phyloP scores from a whole-genome alignment of 2,888 invertebrate species.

The Pantelozetes paolii region DNA sequence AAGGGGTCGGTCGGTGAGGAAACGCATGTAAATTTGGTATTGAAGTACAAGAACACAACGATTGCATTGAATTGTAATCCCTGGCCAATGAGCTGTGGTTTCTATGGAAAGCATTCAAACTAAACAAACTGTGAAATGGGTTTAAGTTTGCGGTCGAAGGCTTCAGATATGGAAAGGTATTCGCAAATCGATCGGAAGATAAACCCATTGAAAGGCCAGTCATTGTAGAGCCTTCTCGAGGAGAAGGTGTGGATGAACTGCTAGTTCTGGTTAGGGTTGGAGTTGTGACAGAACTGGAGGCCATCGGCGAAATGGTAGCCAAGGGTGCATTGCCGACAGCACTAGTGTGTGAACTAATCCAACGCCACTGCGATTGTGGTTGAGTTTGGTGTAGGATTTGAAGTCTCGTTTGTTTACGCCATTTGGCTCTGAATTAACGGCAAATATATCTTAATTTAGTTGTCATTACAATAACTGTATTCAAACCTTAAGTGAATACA shows the following conservation, averaged over 20 bases:
- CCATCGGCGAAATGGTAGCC: background rate
- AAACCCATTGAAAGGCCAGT: background rate
- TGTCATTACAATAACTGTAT: background rate
- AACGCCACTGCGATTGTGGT: conserved; percentile 18
- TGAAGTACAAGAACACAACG: conserved; percentile 10
- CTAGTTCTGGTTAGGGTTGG: background rate
- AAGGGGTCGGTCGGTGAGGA: background rate
- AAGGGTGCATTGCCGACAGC: background rate
- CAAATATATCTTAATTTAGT: background rate
- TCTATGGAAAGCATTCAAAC: conserved; percentile 8
- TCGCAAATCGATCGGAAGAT: conserved; percentile 1
- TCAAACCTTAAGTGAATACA: background rate
- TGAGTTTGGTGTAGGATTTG: conserved; percentile 24
- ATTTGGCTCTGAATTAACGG: conserved; percentile 4
- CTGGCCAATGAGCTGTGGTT: background rate
- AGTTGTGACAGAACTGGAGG: background rate
- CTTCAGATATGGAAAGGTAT: conserved; percentile 19
- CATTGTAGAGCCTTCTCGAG: background rate
- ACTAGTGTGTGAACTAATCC: background rate
- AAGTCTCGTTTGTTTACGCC: conserved; percentile 25
- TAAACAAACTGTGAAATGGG: conserved; percentile 13
- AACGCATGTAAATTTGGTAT: background rate
- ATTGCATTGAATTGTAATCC: background rate
- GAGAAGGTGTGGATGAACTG: conserved; percentile 3
- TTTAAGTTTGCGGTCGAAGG: conserved; percentile 1